Evolutionary conservation across 92 coral and sea anemone genomes (phyloP), one percentile per base, ranked within the genome.

Genomic region (Phenganax stokvisi): DNA sequence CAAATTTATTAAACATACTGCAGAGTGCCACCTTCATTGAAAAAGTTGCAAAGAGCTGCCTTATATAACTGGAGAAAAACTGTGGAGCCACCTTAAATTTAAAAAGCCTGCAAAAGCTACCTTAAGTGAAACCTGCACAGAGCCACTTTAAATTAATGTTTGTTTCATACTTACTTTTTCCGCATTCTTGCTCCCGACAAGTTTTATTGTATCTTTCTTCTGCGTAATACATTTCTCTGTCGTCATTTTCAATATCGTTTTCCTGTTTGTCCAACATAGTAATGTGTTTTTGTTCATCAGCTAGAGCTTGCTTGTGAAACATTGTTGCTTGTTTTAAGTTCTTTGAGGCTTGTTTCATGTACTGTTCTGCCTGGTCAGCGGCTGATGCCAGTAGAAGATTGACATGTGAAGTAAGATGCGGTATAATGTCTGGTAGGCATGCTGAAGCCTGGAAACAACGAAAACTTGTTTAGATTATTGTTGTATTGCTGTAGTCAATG

Each of bases 321-420:
- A 27, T 69, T 84, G 92, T 96, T 59, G 99, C 99, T 76, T 96
- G 92, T 7, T 86, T 77, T 30, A 90, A 89, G 80, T 96, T 96
- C 15, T 87, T 89, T n/a, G 91, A 88, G 53, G 99, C 99, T 82
- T 96, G 97, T 47, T 84, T 81, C 80, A 96, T 88, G 74, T 90
- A 96, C 59, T 74, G 87, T 57, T 96, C 90, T 8, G 99, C 99
- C 16, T 96, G 97, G 8, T 81, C 79, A 16, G 99, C 96, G 6
- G 97, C 91, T 30, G 87, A 84, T 29, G 83, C 83, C 0, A 96
- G 72, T 44, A 89, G 80, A 12, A 75, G 73, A 68, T 87, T 79
- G 17, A 91, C 91, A 58, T 77, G 89, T 37, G 72, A 74, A 13
- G 91, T 88, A 9, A 96, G 88, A 13, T 92, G 84, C 8, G 90